Conservation (phyloP, 2,797 vertebrate genomes). For the Parauchenoglanis ngamensis region DNA sequence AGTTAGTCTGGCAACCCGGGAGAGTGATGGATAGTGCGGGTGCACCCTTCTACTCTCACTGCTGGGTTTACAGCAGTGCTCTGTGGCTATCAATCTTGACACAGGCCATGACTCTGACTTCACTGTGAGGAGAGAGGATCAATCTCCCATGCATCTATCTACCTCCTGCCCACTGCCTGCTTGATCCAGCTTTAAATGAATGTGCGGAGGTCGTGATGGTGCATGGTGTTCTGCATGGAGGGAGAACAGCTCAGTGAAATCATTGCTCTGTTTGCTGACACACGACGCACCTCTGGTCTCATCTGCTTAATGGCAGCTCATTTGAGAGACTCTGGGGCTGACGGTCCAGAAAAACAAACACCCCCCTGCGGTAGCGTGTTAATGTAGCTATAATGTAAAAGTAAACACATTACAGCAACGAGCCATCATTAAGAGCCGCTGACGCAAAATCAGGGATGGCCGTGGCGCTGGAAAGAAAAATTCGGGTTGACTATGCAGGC, state of each 20-base stretch:
- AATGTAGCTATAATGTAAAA: not conserved
- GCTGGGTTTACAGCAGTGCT: slow-evolving; percentile 69
- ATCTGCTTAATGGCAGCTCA: not conserved
- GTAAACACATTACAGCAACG: not conserved
- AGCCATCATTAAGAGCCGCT: not conserved
- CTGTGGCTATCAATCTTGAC: slow-evolving; percentile 71
- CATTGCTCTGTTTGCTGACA: not conserved
- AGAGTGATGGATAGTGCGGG: slow-evolving; percentile 37
- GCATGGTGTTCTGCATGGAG: not conserved
- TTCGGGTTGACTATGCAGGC: not conserved
- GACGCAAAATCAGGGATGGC: not conserved
- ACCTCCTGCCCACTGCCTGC: not conserved
- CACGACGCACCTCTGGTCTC: not conserved
- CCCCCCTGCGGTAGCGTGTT: not conserved
- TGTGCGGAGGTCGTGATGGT: slow-evolving; percentile 7
- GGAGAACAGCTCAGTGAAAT: slow-evolving; percentile 7
- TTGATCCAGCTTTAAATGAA: slow-evolving; percentile 41
- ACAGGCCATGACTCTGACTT: slow-evolving; percentile 58
- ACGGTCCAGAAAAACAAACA: not conserved
- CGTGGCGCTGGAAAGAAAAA: not conserved
- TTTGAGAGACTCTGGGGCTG: not conserved
- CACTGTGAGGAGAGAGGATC: slow-evolving; percentile 39
- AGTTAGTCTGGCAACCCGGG: slow-evolving; percentile 40
- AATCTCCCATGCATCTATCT: slow-evolving; percentile 23
- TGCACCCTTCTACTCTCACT: slow-evolving; percentile 24